Base-by-base conservation (phyloP, 2,888 invertebrate species). In the Serrognathus titanus region DNA sequence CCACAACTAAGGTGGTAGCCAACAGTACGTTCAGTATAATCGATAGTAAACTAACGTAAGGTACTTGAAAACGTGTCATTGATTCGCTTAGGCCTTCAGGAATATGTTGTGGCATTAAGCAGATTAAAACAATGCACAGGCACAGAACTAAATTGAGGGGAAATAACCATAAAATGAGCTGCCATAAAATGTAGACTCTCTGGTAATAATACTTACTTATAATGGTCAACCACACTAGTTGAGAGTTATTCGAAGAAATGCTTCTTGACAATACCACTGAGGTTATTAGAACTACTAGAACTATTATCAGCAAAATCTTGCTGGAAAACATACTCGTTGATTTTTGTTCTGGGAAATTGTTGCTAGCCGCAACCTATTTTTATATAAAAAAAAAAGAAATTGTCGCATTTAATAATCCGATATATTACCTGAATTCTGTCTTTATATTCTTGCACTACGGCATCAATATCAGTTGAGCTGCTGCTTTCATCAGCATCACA, bases 381-480 rank as follows among this genome's bases (percentile, higher is more conserved):
- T 4, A 20, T 20, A 20, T 3, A 51, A 71, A 71, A 41, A 48
- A 45, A 46, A 8, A 47, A 31, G 2, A 16, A 16, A 16, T 16
- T 16, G 2, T 16, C 16, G 2, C 16, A 16, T 2, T 16, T 13
- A 13, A 13, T 16, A 37, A 51, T 36, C 8, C 12, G n/a, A 57
- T 38, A 37, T 41, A 51, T 68, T 73, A 86, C 88, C 77, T 87
- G 85, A 61, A 89, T 81, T 65, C 84, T 83, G 68, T 89, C 89
- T 58, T 84, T 83, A 69, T 89, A 90, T 70, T 89, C 89, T 68
- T 88, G 88, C 0, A 90, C 89, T 11, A 87, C 87, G 1, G 87
- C 87, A 71, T 90, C 90, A 53, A 90, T 88, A 67, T 90, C 90
- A 1, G 89, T 89, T 1, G 87, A 88, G 61, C 85, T 87, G 60